These are phyloP conservation scores for Lampropteryx suffumata DNA, from an alignment of 2,888 invertebrate species.

Conservation along the genomic window DNA sequence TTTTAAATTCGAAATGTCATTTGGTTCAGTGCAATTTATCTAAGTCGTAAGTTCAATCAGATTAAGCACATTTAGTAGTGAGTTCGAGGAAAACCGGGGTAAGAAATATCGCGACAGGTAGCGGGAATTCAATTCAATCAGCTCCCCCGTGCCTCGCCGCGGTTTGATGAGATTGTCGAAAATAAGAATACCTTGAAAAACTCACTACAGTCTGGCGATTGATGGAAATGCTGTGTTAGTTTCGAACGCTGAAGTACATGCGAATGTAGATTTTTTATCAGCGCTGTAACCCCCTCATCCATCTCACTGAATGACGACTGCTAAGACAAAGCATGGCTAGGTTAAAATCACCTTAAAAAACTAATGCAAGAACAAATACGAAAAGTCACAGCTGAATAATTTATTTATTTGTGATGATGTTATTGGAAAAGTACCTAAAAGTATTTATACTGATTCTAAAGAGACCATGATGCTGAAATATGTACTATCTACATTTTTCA, in stretches of 20 bases:
- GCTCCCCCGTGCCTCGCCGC: conserved; percentile 67
- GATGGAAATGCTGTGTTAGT: conserved; percentile 37
- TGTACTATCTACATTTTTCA: too few species aligned
- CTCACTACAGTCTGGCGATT: conserved; percentile 19
- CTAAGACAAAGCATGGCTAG: too few species aligned
- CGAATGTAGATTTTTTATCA: background rate
- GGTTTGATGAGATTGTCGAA: conserved; percentile 81
- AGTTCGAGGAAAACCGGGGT: conserved; percentile 70
- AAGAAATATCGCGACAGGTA: conserved; percentile 78
- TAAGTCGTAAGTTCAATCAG: conserved; percentile 77
- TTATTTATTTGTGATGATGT: too few species aligned
- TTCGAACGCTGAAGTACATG: conserved; percentile 12
- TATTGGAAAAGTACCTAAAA: too few species aligned
- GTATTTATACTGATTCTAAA: too few species aligned
- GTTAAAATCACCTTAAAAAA: too few species aligned
- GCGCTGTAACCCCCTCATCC: background rate
- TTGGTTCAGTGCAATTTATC: conserved; percentile 59
- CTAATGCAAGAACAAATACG: too few species aligned
- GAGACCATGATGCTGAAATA: too few species aligned
- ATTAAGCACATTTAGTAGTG: conserved; percentile 80
- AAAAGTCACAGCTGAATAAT: too few species aligned
- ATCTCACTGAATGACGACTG: too few species aligned
- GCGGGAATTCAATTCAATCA: conserved; percentile 78
- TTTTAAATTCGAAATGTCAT: conserved; percentile 43
- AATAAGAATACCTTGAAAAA: conserved; percentile 64